These are phyloP conservation scores for Peribatodes rhomboidaria DNA, from an alignment of 2,888 invertebrate species.

Conservation along the genomic window DNA sequence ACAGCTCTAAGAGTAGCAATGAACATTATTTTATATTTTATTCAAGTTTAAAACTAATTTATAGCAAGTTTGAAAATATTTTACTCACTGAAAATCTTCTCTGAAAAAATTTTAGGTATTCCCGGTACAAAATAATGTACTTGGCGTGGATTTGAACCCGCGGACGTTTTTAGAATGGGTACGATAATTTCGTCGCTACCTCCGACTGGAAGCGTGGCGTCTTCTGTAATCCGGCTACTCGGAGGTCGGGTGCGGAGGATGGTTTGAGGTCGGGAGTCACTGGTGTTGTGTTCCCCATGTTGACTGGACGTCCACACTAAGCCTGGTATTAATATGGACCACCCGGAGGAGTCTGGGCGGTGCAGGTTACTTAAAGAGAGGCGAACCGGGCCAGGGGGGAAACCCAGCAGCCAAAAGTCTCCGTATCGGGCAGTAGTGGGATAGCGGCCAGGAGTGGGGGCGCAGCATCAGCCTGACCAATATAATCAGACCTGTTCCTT, in stretches of 20 bases:
- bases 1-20: no score
- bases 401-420: slow-evolving; percentile 99
- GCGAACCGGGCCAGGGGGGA: slow-evolving; percentile 99
- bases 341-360: slow-evolving; percentile 92
- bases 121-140: slow-evolving; percentile 19
- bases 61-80: neutral
- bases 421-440: slow-evolving; percentile 99
- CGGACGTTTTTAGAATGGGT: slow-evolving; percentile 20
- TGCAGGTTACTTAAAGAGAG: slow-evolving; percentile 97
- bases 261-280: slow-evolving; percentile 91
- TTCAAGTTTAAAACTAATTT: neutral
- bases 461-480: slow-evolving; percentile 27
- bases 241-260: slow-evolving; percentile 96
- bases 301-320: slow-evolving; percentile 98
- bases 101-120: neutral
- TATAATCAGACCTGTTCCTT: slow-evolving; percentile 25
- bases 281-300: slow-evolving; percentile 80
- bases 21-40: no score
- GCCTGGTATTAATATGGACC: slow-evolving; percentile 98
- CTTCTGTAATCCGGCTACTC: slow-evolving; percentile 99
- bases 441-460: slow-evolving; percentile 88
- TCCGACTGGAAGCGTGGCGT: slow-evolving; percentile 97
- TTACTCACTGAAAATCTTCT: neutral
- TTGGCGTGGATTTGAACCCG: slow-evolving; percentile 54
- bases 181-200: slow-evolving; percentile 48